These are phyloP conservation scores for pig (Sus scrofa) DNA, from an alignment of 2,113 vertebrate species.

Conservation along the genomic window DNA sequence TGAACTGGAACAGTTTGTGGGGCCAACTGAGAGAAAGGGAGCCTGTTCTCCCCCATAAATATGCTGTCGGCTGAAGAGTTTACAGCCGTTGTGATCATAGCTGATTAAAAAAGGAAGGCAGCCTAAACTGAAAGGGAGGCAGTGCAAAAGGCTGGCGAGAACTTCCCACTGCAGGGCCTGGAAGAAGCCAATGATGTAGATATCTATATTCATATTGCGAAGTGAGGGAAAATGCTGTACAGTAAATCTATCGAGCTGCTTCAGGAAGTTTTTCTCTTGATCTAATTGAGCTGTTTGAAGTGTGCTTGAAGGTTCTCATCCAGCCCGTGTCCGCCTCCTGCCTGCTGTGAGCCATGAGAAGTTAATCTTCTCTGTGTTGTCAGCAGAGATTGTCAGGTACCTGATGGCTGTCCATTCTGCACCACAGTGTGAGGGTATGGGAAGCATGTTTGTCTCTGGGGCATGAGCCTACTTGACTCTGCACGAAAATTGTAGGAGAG, in stretches of 20 bases:
- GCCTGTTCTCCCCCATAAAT: constrained; percentile 19
- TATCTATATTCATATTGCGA: neutral
- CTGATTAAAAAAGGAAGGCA: constrained; percentile 50
- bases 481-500: neutral
- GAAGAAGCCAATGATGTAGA: neutral
- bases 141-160: neutral
- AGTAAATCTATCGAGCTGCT: neutral
- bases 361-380: neutral
- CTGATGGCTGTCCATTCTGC: neutral
- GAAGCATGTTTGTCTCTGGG: neutral
- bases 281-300: constrained; percentile 69
- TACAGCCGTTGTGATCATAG: neutral
- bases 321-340: neutral
- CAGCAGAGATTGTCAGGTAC: neutral
- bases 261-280: constrained; percentile 65
- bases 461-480: neutral
- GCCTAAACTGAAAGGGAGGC: constrained; percentile 48
- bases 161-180: constrained; percentile 56
- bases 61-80: neutral
- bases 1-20: constrained; percentile 68
- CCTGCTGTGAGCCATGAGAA: neutral
- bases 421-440: neutral
- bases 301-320: neutral
- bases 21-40: neutral
- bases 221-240: neutral